Evolutionary conservation across 2,888 invertebrate species (phyloP).

Genomic region (Smittia sp.): DNA sequence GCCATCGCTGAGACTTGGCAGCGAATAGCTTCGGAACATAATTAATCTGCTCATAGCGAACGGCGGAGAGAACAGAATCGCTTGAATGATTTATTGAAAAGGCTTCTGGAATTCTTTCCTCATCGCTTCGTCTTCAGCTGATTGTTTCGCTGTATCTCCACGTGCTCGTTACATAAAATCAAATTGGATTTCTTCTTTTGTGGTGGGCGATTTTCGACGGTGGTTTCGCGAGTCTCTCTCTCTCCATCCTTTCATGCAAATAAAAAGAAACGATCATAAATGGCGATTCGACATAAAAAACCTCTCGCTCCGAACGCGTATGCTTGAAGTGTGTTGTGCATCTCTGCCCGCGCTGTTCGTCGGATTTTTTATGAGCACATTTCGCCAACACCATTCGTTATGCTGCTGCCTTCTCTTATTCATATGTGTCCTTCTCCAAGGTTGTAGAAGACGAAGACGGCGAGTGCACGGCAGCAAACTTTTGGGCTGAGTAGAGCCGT

Average conservation of each 20-base stretch:
- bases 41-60: no score
- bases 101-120: conserved; percentile 14
- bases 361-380: conserved; percentile 7
- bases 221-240: neutral
- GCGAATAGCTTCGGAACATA: no score
- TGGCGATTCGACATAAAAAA: neutral
- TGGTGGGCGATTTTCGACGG: conserved; percentile 1
- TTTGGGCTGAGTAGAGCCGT: neutral
- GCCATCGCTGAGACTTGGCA: no score
- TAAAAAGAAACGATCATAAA: conserved; percentile 11
- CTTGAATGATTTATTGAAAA: neutral
- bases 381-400: conserved; percentile 16
- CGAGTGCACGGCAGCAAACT: neutral
- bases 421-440: conserved; percentile 31
- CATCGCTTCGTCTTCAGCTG: conserved; percentile 10
- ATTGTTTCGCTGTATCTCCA: neutral
- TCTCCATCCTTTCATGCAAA: conserved; percentile 8
- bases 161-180: conserved; percentile 14
- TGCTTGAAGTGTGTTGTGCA: conserved; percentile 19
- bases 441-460: conserved; percentile 3
- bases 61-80: no score
- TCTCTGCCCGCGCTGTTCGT: neutral
- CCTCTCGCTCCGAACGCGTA: neutral
- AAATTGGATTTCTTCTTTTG: conserved; percentile 14
- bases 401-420: conserved; percentile 5